Conservation (phyloP, 1,140 invertebrate species). For the Heliconius himera region DNA sequence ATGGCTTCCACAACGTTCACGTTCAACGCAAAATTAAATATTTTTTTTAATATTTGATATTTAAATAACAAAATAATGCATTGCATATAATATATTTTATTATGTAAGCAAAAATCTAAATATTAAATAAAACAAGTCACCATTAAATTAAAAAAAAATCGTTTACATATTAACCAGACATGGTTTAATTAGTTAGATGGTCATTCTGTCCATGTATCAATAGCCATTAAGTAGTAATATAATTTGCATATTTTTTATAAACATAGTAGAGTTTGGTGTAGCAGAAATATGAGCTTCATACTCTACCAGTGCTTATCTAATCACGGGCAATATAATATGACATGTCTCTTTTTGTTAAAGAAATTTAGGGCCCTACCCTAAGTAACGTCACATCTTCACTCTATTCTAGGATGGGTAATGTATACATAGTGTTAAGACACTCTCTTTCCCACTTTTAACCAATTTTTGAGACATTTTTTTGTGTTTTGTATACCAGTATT, state of each 20-base stretch:
- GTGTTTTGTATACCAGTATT: too few species aligned
- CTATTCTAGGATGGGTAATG: too few species aligned
- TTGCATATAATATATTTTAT: neutral
- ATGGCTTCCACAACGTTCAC: too few species aligned
- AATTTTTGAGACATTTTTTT: too few species aligned
- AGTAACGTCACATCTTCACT: neutral
- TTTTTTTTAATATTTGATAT: too few species aligned
- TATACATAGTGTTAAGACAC: too few species aligned
- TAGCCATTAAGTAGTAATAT: neutral
- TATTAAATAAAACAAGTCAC: neutral
- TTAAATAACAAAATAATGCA: neutral
- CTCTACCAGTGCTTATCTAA: neutral
- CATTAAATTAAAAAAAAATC: neutral
- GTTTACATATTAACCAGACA: slow-evolving; percentile 12
- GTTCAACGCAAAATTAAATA: too few species aligned
- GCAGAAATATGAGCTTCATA: neutral
- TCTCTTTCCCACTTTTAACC: too few species aligned
- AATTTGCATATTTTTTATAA: slow-evolving; percentile 13
- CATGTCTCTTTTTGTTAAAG: neutral
- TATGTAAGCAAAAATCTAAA: neutral
- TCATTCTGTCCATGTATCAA: slow-evolving; percentile 6
- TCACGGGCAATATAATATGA: neutral
- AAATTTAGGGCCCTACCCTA: too few species aligned
- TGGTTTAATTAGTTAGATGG: neutral
- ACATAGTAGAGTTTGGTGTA: neutral